These are phyloP conservation scores for Aradophagus sp. DNA, from an alignment of 1,140 invertebrate genomes.

Conservation along the genomic window DNA sequence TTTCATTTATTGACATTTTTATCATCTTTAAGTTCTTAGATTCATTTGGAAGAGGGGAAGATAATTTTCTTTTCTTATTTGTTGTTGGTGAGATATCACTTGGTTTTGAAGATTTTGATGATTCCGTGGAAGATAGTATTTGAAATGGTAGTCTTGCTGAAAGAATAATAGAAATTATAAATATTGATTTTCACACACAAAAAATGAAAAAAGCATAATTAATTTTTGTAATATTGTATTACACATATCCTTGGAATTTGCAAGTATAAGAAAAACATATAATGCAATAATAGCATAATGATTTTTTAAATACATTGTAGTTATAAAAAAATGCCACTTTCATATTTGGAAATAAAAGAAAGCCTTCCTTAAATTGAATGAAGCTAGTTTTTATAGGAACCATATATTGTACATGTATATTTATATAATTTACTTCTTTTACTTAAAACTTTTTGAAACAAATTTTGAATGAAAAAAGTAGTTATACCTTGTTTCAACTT, in stretches of 20 bases:
- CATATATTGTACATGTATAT: too few species aligned
- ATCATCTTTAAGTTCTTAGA: constrained; percentile 62
- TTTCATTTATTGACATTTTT: constrained; percentile 55
- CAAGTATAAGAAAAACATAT: too few species aligned
- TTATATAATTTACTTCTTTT: too few species aligned
- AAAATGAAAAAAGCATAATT: background rate
- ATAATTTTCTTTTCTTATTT: constrained; percentile 68
- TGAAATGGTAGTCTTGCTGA: constrained; percentile 68
- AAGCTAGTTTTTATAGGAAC: too few species aligned
- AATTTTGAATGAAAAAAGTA: constrained; percentile 4
- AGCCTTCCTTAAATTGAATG: too few species aligned
- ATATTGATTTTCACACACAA: background rate
- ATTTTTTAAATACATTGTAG: too few species aligned
- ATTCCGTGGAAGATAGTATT: constrained; percentile 56
- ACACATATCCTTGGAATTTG: background rate
- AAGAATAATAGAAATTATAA: constrained; percentile 17
- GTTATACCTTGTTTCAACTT: constrained; percentile 67
- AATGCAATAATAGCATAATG: too few species aligned
- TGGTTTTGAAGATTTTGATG: constrained; percentile 34
- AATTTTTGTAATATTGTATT: background rate
- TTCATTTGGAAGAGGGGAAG: constrained; percentile 54
- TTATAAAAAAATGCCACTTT: too few species aligned
- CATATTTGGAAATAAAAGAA: too few species aligned
- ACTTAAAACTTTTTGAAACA: too few species aligned
- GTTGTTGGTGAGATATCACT: constrained; percentile 22